Evolutionary conservation across 1,140 invertebrate species (phyloP).

Genomic region (Xylocopa sonorina): DNA sequence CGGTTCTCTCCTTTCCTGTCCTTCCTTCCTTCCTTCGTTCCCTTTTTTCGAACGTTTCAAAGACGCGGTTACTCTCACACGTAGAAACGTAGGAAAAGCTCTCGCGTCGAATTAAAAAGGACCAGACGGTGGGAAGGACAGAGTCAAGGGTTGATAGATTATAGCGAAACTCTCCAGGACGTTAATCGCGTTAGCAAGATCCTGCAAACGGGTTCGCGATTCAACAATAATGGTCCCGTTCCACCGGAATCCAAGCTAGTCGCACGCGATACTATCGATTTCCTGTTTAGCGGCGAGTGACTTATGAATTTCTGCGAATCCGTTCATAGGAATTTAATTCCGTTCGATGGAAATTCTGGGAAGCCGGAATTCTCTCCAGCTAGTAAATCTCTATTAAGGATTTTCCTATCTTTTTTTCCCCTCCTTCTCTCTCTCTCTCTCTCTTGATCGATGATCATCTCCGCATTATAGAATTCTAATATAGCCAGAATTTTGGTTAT

Average conservation of each 20-base stretch:
- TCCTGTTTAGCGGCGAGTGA: not conserved
- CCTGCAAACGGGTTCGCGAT: not conserved
- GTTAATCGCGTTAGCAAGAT: slow-evolving; percentile 45
- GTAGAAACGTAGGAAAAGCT: not conserved
- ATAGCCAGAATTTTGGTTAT: no score
- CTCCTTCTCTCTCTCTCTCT: no score
- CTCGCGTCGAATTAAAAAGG: not conserved
- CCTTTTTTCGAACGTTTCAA: no score
- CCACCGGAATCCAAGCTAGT: not conserved
- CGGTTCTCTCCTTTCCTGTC: no score
- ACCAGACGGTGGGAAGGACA: not conserved
- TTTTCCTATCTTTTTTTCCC: no score
- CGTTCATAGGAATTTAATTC: not conserved
- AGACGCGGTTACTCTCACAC: no score
- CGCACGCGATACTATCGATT: not conserved
- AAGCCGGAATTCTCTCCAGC: not conserved
- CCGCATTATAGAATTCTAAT: no score
- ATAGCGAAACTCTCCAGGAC: slow-evolving; percentile 27
- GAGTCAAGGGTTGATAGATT: slow-evolving; percentile 35
- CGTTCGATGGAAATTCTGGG: not conserved
- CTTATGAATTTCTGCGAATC: not conserved
- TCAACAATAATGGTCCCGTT: slow-evolving; percentile 11
- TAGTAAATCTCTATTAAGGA: not conserved
- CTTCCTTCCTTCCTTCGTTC: no score
- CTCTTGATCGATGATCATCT: no score